Evolutionary conservation across 92 coral and sea anemone species (phyloP).

Genomic region (Nematostella vectensis): DNA sequence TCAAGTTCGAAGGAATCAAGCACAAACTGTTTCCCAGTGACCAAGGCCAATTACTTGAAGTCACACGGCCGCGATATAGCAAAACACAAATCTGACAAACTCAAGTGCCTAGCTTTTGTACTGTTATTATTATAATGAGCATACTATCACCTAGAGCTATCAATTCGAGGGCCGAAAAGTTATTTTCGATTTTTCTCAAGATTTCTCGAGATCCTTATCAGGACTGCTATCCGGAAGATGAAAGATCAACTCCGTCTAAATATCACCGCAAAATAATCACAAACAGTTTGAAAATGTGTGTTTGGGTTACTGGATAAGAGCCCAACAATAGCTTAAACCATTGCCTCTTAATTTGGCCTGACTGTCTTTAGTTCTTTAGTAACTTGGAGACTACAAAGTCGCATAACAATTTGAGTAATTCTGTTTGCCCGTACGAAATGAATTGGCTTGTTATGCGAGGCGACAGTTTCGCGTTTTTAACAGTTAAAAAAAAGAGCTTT

Average conservation of each 20-base stretch:
- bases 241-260: conserved; percentile 49
- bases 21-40: conserved; percentile 4
- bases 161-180: conserved; percentile 67
- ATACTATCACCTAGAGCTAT: conserved; percentile 47
- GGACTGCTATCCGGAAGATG: conserved; percentile 83
- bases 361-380: neutral
- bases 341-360: neutral
- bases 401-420: conserved; percentile 20
- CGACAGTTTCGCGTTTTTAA: conserved; percentile 47
- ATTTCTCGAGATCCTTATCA: conserved; percentile 78
- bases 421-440: conserved; percentile 77
- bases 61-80: conserved; percentile 25
- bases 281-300: conserved; percentile 3
- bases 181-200: conserved; percentile 57
- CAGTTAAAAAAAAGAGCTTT: conserved; percentile 47
- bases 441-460: conserved; percentile 70
- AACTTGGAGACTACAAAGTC: conserved; percentile 10
- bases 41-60: conserved; percentile 29
- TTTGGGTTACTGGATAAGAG: conserved; percentile 9
- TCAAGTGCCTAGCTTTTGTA: conserved; percentile 45
- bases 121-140: conserved; percentile 56
- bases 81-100: conserved; percentile 49
- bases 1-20: conserved; percentile 18
- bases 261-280: conserved; percentile 27
- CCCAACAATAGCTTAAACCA: neutral